phyloP scores from a whole-genome alignment of 2,797 vertebrate species.

The Sebastes iracundus region DNA sequence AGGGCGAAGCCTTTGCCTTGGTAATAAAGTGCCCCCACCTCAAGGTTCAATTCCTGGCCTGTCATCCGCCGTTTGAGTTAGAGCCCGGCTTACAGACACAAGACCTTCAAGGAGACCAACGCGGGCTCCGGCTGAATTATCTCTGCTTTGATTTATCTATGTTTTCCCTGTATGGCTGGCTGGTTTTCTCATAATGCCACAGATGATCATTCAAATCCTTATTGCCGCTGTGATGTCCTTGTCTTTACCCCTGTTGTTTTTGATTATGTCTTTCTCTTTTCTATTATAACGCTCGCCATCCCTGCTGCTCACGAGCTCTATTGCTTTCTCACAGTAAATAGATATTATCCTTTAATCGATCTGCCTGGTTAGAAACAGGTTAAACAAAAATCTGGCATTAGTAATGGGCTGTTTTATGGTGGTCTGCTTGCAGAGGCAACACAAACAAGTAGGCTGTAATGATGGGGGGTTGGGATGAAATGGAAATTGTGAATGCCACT shows the following conservation, averaged over 20 bases:
- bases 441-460: not conserved
- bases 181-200: constrained; percentile 42
- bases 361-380: constrained; percentile 13
- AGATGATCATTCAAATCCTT: constrained; percentile 37
- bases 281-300: not conserved
- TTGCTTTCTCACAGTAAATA: not conserved
- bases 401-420: constrained; percentile 10
- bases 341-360: not conserved
- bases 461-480: constrained; percentile 14
- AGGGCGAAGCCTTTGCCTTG: not conserved
- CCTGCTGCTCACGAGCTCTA: not conserved
- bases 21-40: constrained; percentile 48
- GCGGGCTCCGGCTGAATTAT: constrained; percentile 11
- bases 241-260: constrained; percentile 28
- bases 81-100: constrained; percentile 24
- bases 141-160: constrained; percentile 50
- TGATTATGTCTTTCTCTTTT: constrained; percentile 14
- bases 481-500: constrained; percentile 32
- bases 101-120: constrained; percentile 48
- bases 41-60: constrained; percentile 60
- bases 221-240: constrained; percentile 9
- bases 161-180: constrained; percentile 22
- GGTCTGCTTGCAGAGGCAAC: not conserved
- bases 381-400: constrained; percentile 7
- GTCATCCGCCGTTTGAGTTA: constrained; percentile 59